phyloP scores from a whole-genome alignment of 2,888 invertebrate genomes.

The Sisyra nigra region DNA sequence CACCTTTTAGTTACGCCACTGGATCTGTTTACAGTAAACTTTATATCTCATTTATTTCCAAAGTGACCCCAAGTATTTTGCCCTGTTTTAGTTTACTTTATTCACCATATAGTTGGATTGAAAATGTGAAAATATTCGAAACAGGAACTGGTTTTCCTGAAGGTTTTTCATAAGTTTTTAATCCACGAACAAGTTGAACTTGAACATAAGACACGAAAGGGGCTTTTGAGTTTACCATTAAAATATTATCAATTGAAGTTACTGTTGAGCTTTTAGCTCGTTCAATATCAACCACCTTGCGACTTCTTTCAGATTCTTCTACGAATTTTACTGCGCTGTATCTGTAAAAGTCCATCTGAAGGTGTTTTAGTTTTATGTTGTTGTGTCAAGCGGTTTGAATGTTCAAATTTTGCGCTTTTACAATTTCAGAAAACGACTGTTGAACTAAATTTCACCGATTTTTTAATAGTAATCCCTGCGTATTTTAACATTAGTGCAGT shows the following conservation, averaged over 20 bases:
- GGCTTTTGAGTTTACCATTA: neutral
- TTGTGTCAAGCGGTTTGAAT: constrained; percentile 17
- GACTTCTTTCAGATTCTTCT: constrained; percentile 49
- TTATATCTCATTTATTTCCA: too few species aligned
- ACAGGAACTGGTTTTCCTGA: constrained; percentile 6
- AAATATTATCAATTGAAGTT: neutral
- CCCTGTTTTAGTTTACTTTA: neutral
- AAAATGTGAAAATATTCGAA: neutral
- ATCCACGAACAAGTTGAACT: constrained; percentile 5
- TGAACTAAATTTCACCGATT: constrained; percentile 19
- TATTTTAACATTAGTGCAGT: too few species aligned
- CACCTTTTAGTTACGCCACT: too few species aligned
- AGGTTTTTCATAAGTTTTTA: constrained; percentile 6
- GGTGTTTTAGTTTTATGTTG: constrained; percentile 16
- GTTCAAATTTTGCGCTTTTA: constrained; percentile 16
- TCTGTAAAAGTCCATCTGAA: constrained; percentile 28
- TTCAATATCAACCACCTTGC: constrained; percentile 43
- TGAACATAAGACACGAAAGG: neutral
- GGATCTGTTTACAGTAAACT: too few species aligned
- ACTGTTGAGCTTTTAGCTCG: constrained; percentile 25
- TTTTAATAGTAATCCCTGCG: too few species aligned
- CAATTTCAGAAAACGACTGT: constrained; percentile 14
- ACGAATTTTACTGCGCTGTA: constrained; percentile 45
- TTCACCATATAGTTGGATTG: neutral
- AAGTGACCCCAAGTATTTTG: too few species aligned